Base-by-base conservation (phyloP, 1,140 invertebrate species). In the Neodiprion virginianus region DNA sequence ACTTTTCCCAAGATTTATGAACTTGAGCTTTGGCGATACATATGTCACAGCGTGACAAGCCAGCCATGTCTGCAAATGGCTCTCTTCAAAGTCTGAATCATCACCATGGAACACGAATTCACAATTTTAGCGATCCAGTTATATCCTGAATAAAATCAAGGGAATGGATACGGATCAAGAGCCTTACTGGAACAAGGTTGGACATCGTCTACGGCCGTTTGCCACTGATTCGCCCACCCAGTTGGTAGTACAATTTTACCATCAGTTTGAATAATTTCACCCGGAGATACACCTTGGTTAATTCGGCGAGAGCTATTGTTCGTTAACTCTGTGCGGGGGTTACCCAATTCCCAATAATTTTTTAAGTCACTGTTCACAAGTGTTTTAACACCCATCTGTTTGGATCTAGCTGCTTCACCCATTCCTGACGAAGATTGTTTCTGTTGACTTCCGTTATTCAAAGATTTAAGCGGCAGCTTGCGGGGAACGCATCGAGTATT, bases 151-250 rank as follows among this genome's bases (percentile, higher is more conserved):
- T 61, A 5, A 5, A 9, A 81, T 85, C 83, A 89, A 77, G 87
- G 84, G 75, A 89, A 88, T 67, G 84, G 84, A 75, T 89, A 89
- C 69, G 87, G 86, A 75, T 90, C 88, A 23, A 89, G 82, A 72
- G 89, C 88, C 81, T 91, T 91, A 74, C 90, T 91, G 74, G 90
- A 90, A 79, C 91, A 91, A 67, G 91, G 91, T 81, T 91, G 90
- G 77, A 89, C 88, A 78, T 91, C 89, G 75, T 91, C 89, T 70
- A 90, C 84, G 74, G 89, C 87, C 76, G 83, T 81, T 72, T 83
- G 80, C 80, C 85, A 87, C 50, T 86, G 84, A 73, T 77, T 82
- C 10, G 85, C 80, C 84, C 85, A 87, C 74, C 82, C 83, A 48
- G 84, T 79, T 8, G 84, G 83, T 72, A 84, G 83, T 5, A 83